phyloP scores from a whole-genome alignment of 2,888 invertebrate genomes.

The Acleris laterana region DNA sequence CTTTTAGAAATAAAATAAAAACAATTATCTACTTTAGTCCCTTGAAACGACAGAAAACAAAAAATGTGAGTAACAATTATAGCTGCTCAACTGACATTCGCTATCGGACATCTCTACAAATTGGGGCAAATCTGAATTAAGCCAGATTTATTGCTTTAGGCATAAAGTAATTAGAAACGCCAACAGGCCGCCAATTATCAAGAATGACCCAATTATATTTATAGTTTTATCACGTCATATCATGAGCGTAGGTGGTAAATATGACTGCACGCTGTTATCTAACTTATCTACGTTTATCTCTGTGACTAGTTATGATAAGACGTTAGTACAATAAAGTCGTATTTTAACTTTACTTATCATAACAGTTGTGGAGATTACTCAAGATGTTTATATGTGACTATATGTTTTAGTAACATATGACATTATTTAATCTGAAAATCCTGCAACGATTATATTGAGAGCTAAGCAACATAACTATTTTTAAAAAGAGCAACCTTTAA shows the following conservation, averaged over 20 bases:
- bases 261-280: constrained; percentile 23
- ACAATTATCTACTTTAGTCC: too few relatives aligned
- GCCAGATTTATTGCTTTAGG: background rate
- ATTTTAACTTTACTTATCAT: constrained; percentile 18
- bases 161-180: constrained; percentile 19
- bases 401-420: too few relatives aligned
- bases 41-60: too few relatives aligned
- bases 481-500: too few relatives aligned
- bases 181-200: constrained; percentile 17
- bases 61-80: too few relatives aligned
- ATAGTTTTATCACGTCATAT: constrained; percentile 21
- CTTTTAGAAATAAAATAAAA: too few relatives aligned
- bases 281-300: constrained; percentile 20
- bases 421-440: too few relatives aligned
- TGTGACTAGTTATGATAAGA: constrained; percentile 20
- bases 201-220: constrained; percentile 33
- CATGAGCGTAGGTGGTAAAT: constrained; percentile 26
- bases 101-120: background rate
- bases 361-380: background rate
- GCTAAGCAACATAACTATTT: too few relatives aligned
- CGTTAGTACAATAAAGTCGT: constrained; percentile 23
- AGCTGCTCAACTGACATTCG: background rate
- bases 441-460: too few relatives aligned
- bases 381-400: background rate
- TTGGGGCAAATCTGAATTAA: constrained; percentile 1